Evolutionary conservation across 2,113 vertebrate genomes (phyloP).

Genomic region (Ibidorhyncha struthersii): DNA sequence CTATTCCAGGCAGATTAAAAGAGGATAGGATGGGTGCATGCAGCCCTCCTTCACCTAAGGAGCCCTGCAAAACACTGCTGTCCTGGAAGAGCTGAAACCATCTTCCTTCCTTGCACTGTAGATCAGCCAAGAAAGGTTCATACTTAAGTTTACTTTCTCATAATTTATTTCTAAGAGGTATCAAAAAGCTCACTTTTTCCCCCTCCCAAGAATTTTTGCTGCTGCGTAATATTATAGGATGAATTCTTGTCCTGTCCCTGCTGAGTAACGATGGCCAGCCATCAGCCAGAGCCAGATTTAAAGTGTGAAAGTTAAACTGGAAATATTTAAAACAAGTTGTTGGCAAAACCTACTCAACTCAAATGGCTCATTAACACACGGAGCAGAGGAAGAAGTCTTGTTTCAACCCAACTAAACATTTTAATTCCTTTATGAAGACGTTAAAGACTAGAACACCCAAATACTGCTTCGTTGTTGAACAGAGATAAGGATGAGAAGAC

Average conservation of each 20-base stretch:
- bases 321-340: not conserved
- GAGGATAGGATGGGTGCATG: not conserved
- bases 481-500: not conserved
- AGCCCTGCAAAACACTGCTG: accelerated
- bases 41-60: not conserved
- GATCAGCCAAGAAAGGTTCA: not conserved
- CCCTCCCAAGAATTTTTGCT: not conserved
- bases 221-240: not conserved
- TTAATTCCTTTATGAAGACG: not conserved
- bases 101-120: not conserved
- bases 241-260: not conserved
- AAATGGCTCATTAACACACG: not conserved
- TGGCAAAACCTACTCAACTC: not conserved
- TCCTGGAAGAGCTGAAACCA: not conserved
- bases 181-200: not conserved
- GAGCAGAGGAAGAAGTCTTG: not conserved
- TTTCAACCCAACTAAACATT: not conserved
- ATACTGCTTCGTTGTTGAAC: not conserved
- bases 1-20: not conserved
- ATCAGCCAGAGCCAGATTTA: not conserved
- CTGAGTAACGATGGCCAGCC: not conserved
- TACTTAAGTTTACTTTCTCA: not conserved
- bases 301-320: not conserved
- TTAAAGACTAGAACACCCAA: not conserved
- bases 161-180: not conserved